A percentile compares a stretch with the other conserved stretches of the same genome.
Evolutionary conservation across 2,888 invertebrate genomes (phyloP).

Genomic region (Scaptomyza reducta): DNA sequence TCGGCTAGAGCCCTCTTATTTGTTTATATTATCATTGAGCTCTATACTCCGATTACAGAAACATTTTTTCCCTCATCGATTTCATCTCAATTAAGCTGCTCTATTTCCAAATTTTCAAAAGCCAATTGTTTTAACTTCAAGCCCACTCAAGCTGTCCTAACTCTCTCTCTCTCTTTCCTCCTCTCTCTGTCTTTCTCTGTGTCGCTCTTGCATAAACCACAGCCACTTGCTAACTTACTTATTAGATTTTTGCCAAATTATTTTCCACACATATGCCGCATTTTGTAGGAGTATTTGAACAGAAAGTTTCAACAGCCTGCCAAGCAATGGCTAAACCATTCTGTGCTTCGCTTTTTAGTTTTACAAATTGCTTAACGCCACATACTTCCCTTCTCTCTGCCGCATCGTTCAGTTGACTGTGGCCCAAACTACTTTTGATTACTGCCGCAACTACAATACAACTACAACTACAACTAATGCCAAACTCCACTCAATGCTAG

Average conservation of each 20-base stretch:
- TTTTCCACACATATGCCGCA: conserved; percentile 54
- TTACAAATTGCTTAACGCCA: conserved; percentile 52
- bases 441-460: conserved; percentile 63
- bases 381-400: neutral
- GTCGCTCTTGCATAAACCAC: neutral
- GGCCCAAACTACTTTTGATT: conserved; percentile 73
- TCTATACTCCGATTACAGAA: neutral
- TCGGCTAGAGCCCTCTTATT: neutral
- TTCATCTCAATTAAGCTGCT: neutral
- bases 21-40: neutral
- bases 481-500: conserved; percentile 57
- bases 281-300: conserved; percentile 53
- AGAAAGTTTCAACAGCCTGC: conserved; percentile 63
- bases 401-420: conserved; percentile 32
- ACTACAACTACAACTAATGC: conserved; percentile 55
- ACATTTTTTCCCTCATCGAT: neutral
- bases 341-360: conserved; percentile 54
- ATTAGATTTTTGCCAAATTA: conserved; percentile 40
- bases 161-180: too few species aligned
- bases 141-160: conserved; percentile 18
- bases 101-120: neutral
- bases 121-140: conserved; percentile 7
- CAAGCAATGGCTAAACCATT: conserved; percentile 48
- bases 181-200: too few species aligned
- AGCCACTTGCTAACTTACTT: conserved; percentile 2